A percentile compares a stretch with the other conserved stretches of the same genome.
Conservation (phyloP, 2,888 invertebrate species). For the Proisotoma minuta region DNA sequence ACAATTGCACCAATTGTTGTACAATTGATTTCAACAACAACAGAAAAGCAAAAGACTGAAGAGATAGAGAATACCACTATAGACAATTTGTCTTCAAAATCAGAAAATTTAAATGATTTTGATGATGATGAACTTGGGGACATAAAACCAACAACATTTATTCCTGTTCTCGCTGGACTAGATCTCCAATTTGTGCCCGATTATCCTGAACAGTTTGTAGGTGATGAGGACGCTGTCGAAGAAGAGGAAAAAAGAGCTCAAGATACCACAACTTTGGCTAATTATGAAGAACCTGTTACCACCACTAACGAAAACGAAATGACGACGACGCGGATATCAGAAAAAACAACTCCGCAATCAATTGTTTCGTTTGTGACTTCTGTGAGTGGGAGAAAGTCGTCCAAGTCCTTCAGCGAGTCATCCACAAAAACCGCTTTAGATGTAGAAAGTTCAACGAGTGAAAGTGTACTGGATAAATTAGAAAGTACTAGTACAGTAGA, state of each 20-base stretch:
- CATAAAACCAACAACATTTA: background rate
- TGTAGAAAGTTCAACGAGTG: background rate
- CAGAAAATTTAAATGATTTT: no score
- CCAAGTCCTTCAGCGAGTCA: background rate
- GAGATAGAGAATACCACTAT: background rate
- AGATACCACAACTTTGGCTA: background rate
- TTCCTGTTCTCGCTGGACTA: background rate
- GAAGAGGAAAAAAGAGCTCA: background rate
- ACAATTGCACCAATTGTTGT: background rate
- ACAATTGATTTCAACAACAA: background rate
- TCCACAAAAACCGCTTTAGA: background rate
- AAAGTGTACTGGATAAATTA: constrained; percentile 6
- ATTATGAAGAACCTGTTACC: background rate
- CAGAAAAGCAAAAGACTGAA: background rate
- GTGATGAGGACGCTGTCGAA: background rate
- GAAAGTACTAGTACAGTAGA: constrained; percentile 10
- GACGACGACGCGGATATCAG: background rate
- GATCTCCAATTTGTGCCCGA: background rate
- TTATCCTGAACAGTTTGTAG: background rate
- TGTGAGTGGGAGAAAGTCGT: background rate
- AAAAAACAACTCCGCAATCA: background rate
- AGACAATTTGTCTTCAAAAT: no score
- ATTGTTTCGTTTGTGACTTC: background rate
- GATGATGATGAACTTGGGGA: background rate
- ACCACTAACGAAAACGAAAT: background rate